Base-by-base conservation (phyloP, 2,888 invertebrate genomes). In the Lithophane socia region DNA sequence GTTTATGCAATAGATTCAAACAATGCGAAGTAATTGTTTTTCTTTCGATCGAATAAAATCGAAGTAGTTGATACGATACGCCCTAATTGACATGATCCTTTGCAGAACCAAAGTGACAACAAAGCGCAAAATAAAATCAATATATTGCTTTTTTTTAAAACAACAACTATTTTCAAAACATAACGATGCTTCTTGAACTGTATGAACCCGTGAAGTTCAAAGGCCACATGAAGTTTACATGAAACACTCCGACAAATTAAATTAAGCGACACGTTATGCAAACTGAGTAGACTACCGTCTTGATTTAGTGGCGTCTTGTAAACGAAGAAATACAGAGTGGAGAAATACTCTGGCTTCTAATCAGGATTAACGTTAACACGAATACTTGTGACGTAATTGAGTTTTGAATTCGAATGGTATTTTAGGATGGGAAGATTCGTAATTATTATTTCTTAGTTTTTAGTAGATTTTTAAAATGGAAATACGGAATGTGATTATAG, bases 191-290 rank as follows among this genome's bases (percentile, higher is more conserved):
- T 16, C 16, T 60, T 81, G 67, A 73, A 69, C 67, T 47, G 24
- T n/a, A 63, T 66, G 68, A 79, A 86, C 76, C 54, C 49, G 37
- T 54, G 67, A 73, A 49, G 75, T 71, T 79, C 63, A 78, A 74
- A 88, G 70, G 63, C 42, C 80, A 63, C 58, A 18, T 61, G 10
- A 44, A 82, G 16, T 56, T 80, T 58, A 68, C 60, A 63, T 70
- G 54, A 82, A 72, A 64, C 66, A 74, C 63, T 71, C 65, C 49
- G n/a, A 76, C 73, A 75, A 83, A 83, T 79, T 75, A 75, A 72
- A 84, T 82, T 74, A 61, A 63, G 56, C 44, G 66, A 60, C 77
- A 77, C n/a, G 60, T 72, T 73, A 73, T 68, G 86, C 73, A 71
- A 71, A 77, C 83, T 44, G 58, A 54, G 72, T 49, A 64, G 18